Evolutionary conservation across 2,888 invertebrate genomes (phyloP), one percentile per base, ranked within the genome.

Genomic region (Microctonus aethiopoides): DNA sequence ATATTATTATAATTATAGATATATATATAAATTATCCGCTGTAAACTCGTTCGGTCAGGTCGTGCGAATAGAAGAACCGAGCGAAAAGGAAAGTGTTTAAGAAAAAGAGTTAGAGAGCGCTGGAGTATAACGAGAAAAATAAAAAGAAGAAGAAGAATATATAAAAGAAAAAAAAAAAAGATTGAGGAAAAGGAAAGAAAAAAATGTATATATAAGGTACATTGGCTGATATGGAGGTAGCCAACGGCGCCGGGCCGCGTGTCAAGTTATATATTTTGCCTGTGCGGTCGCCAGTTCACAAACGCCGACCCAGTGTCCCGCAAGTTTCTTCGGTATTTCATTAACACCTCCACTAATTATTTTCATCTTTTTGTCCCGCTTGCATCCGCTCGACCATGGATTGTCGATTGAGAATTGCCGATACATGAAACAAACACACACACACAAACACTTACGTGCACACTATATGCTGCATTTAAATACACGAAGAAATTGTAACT

Each of bases 311-410:
- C 77, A 79, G 80, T 84, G 83, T 84, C 82, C 82, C 81, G 78
- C 80, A 83, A 83, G 83, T 83, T 83, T 81, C 80, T 83, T 84
- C 80, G 85, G 84, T 85, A 86, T 86, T 86, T 86, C 86, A 85
- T 86, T 86, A 86, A 85, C 86, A 85, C 86, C 86, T 86, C 79
- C 79, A 81, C 85, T 86, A 86, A 86, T 86, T 86, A 86, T 85
- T 85, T 80, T 81, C 80, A 81, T 82, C 63, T 70, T 73, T 83
- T 83, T 81, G 80, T 76, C 36, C 59, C 34, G 13, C 13, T 32
- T 61, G 52, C 66, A 60, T 54, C 68, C 64, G 60, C 46, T 16
- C 16, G 39, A 39, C 39, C 57, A 29, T 56, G 66, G 56, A 61
- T 52, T 22, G 66, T 60, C 64, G 22, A 46, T 26, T 16, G 57